Conservation (phyloP, 2,797 vertebrate species). For the Protonibea diacanthus region DNA sequence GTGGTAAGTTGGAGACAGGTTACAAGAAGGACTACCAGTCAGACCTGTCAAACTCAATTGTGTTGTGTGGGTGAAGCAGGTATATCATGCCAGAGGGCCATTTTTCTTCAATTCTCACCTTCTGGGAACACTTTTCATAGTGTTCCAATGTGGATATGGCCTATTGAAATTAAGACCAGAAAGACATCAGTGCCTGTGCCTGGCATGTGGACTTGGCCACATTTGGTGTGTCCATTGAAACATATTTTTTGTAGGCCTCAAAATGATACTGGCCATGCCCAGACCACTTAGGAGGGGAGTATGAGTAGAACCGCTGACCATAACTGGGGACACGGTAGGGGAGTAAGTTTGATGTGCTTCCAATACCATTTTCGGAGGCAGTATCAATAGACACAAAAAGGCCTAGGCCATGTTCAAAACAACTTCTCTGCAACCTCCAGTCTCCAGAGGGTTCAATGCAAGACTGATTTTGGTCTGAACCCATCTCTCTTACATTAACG, state of each 20-base stretch:
- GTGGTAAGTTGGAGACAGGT: background rate
- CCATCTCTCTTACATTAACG: no score
- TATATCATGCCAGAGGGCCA: background rate
- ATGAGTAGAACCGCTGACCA: background rate
- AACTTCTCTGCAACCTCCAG: no score
- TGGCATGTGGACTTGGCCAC: background rate
- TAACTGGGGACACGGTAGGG: background rate
- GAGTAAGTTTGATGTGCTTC: no score
- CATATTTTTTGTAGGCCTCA: no score
- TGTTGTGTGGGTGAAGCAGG: background rate
- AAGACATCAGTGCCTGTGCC: background rate
- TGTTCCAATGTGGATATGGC: background rate
- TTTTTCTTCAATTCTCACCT: background rate
- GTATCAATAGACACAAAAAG: background rate
- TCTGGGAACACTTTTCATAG: no score
- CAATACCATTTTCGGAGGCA: background rate
- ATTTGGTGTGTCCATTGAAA: no score
- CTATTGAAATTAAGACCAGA: background rate
- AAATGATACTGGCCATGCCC: no score
- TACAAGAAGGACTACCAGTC: background rate
- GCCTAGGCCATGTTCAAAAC: background rate
- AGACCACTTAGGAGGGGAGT: no score
- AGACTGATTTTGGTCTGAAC: no score
- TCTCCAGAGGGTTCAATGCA: no score
- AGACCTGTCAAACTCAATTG: background rate